A percentile compares a stretch with the other conserved stretches of the same genome.
These are phyloP conservation scores for Rhinogobio ventralis DNA, from an alignment of 2,797 vertebrate genomes.

Conservation along the genomic window DNA sequence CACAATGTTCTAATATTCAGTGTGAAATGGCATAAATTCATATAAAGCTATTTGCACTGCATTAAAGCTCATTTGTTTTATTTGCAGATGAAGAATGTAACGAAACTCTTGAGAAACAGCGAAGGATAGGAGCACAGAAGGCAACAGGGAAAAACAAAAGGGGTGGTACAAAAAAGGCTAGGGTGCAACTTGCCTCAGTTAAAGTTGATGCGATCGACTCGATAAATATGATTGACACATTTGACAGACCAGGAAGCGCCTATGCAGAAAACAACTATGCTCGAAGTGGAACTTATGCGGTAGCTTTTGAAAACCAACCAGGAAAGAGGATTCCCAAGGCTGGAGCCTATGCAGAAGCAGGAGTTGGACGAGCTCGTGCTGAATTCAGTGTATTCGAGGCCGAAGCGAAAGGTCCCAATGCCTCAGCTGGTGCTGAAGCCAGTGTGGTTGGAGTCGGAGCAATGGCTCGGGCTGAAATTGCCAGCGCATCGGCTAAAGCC, in stretches of 20 bases:
- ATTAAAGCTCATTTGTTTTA: not conserved
- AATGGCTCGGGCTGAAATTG: conserved; percentile 33
- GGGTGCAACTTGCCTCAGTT: not conserved
- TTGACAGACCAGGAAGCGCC: not conserved
- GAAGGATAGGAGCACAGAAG: too few species aligned
- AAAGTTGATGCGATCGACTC: fast-evolving
- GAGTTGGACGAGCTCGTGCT: conserved; percentile 22
- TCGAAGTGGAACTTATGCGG: fast-evolving
- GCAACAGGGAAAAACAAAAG: not conserved
- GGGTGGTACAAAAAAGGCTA: not conserved
- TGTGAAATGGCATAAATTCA: not conserved
- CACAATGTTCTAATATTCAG: too few species aligned
- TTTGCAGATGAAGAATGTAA: not conserved
- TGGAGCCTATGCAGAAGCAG: not conserved
- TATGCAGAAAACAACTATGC: fast-evolving
- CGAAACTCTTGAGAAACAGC: too few species aligned
- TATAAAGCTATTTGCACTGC: not conserved
- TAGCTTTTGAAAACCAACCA: not conserved
- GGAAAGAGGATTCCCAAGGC: conserved; percentile 2
- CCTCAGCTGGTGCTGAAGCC: not conserved
- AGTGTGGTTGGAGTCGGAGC: fast-evolving
- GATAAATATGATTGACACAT: not conserved
- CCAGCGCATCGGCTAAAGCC: conserved; percentile 42
- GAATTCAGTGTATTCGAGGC: conserved; percentile 14
- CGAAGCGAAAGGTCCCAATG: conserved; percentile 52